phyloP scores from a whole-genome alignment of 2,888 invertebrate genomes.

The Deilephila elpenor region DNA sequence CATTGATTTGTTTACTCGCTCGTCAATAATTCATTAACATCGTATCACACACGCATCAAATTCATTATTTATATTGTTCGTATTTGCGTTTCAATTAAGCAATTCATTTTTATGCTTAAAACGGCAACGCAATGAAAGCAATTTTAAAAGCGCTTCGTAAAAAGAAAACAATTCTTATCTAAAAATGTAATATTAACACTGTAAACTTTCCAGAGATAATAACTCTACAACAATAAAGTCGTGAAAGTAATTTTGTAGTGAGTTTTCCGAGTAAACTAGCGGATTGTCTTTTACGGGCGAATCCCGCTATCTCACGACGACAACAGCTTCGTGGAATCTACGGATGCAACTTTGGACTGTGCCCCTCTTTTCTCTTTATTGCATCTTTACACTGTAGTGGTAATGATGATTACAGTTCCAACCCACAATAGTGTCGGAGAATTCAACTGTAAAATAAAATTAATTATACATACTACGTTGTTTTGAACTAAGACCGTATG shows the following conservation, averaged over 20 bases:
- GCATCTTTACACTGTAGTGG: neutral
- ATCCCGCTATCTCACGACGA: neutral
- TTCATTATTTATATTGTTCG: conserved; percentile 14
- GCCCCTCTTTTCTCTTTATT: neutral
- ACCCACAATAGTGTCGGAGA: neutral
- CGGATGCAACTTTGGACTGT: neutral
- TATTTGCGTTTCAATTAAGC: neutral
- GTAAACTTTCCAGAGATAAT: neutral
- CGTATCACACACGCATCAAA: neutral
- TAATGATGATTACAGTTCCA: neutral
- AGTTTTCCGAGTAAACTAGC: conserved; percentile 11
- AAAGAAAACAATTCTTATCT: neutral
- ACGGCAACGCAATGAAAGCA: neutral
- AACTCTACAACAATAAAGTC: neutral
- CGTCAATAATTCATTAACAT: conserved; percentile 5
- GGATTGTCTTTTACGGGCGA: conserved; percentile 1
- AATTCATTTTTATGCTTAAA: neutral
- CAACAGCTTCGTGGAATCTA: conserved; percentile 10
- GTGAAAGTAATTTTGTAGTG: conserved; percentile 10
- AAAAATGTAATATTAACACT: conserved; percentile 2
- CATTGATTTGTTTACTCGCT: conserved; percentile 26
- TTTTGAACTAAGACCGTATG: neutral
- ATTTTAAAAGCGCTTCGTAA: neutral
- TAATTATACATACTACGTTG: neutral
- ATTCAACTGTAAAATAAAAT: neutral